Percentiles rank a stretch among this genome's conserved stretches.
Evolutionary conservation across 2,797 vertebrate genomes (phyloP).

Genomic region (Argyrosomus regius): DNA sequence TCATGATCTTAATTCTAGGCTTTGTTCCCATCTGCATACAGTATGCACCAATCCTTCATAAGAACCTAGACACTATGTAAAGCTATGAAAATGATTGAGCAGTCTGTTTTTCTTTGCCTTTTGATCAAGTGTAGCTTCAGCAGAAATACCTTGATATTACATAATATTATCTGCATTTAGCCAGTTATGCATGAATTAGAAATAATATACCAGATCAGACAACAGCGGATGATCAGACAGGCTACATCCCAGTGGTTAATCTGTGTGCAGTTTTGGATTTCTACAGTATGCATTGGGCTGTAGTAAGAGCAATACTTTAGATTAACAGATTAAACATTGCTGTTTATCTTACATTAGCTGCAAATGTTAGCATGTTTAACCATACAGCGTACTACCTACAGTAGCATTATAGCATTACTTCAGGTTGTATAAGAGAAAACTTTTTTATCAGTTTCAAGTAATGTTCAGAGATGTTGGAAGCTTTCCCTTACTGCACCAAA

Average conservation of each 20-base stretch:
- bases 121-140: background rate
- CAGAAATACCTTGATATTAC: background rate
- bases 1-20: background rate
- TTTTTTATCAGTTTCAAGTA: too few species aligned
- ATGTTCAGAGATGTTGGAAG: too few species aligned
- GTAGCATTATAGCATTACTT: background rate
- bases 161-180: background rate
- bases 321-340: too few species aligned
- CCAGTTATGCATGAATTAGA: background rate
- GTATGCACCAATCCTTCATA: background rate
- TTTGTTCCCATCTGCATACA: slow-evolving; percentile 13
- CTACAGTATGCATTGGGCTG: background rate
- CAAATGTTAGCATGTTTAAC: too few species aligned
- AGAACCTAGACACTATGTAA: background rate
- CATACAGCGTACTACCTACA: too few species aligned
- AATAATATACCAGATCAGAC: background rate
- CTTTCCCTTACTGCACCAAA: too few species aligned
- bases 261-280: background rate
- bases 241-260: background rate
- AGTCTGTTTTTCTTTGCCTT: slow-evolving; percentile 14
- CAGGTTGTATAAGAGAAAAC: background rate
- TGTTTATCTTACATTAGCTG: too few species aligned
- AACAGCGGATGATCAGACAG: background rate
- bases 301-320: background rate
- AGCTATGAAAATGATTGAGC: slow-evolving; percentile 10